Base-by-base conservation (phyloP, 2,888 invertebrate genomes). In the Tenthredo mesomela region DNA sequence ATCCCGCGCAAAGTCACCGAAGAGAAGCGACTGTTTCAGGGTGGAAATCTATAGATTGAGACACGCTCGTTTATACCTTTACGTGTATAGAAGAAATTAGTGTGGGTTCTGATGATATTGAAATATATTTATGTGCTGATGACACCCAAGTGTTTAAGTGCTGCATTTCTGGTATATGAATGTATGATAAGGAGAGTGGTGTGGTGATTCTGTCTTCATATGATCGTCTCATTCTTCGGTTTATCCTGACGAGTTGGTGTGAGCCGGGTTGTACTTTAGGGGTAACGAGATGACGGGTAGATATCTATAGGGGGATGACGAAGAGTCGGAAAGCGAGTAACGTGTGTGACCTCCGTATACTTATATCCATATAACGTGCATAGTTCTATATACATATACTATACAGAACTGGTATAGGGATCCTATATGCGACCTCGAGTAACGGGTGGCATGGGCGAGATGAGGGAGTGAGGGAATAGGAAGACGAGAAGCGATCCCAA, bases 401-500 rank as follows among this genome's bases (percentile, higher is more conserved):
- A 54, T 37, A 43, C 4, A 73, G 43, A 73, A 73, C 71, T 73
- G 71, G 71, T 73, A 43, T 73, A 73, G 71, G 71, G 71, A 40
- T 43, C 43, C 21, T 73, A 73, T 40, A 73, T 73, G 43, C 43
- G 71, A 40, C 43, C 40, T 40, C n/a, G 21, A 73, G 43, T 73
- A 40, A 43, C 71, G 71, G 43, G 43, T 43, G 43, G 40, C 43
- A 73, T 43, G 37, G 4, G 40, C 21, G 40, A 43, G 21, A 73
- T 43, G 71, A 73, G 61, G 25, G 71, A 73, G 71, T 73, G 71
- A 73, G 71, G 71, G 71, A 73, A 73, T 70, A 82, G 43, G 82
- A 82, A 82, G 29, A 47, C 84, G 77, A 65, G 78, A 85, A 65
- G 47, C 89, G 87, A 88, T 88, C 87, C 87, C 89, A 87, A 89